A percentile compares a stretch with the other conserved stretches of the same genome.
These are phyloP conservation scores for Telmatochromis sp. DNA, from an alignment of 2,113 vertebrate species.

Conservation along the genomic window DNA sequence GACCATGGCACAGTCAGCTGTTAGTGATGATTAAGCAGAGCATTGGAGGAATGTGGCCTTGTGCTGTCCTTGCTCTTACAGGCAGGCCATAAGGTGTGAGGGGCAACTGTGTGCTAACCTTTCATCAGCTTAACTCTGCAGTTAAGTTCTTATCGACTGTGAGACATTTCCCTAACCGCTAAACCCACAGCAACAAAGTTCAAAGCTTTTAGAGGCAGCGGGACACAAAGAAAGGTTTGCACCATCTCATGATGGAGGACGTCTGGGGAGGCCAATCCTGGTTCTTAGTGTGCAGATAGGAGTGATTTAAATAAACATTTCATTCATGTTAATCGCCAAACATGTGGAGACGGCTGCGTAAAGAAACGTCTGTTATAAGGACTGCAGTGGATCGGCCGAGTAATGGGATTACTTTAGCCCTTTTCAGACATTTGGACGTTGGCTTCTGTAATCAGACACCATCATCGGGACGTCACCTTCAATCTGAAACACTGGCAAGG, in stretches of 20 bases:
- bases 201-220: background rate
- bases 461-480: background rate
- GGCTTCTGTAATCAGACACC: background rate
- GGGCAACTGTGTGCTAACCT: background rate
- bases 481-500: background rate
- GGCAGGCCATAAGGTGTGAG: background rate
- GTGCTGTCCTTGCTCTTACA: background rate
- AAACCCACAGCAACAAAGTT: background rate
- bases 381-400: background rate
- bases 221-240: background rate
- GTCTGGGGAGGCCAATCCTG: background rate
- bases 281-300: background rate
- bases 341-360: background rate
- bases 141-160: background rate
- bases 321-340: background rate
- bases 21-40: background rate
- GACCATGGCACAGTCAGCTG: background rate
- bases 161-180: background rate
- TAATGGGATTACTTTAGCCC: background rate
- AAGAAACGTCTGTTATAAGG: background rate
- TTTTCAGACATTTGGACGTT: background rate
- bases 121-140: background rate
- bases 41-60: background rate
- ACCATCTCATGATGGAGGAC: background rate
- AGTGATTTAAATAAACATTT: background rate